A percentile compares a stretch with the other conserved stretches of the same genome.
phyloP scores from a whole-genome alignment of 2,888 invertebrate genomes.

The Unio delphinus region DNA sequence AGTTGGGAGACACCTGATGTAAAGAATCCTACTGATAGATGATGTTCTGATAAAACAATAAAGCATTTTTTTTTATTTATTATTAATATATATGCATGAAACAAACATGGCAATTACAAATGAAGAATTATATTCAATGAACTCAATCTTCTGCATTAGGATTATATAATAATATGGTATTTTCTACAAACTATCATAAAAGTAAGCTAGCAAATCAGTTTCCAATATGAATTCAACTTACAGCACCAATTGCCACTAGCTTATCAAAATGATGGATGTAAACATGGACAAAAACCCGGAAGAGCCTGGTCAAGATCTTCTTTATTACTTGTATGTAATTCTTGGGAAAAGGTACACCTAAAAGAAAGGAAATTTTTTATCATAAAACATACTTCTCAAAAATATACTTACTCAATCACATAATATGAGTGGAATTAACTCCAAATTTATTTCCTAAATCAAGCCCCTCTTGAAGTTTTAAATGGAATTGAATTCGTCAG shows the following conservation, averaged over 20 bases:
- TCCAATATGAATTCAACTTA: slow-evolving; percentile 73
- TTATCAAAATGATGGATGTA: slow-evolving; percentile 96
- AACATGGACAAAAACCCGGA: slow-evolving; percentile 92
- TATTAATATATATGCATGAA: not conserved
- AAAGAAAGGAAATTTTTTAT: slow-evolving; percentile 37
- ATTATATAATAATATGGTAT: no score
- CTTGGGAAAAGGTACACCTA: slow-evolving; percentile 90
- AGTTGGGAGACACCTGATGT: no score
- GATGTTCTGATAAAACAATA: no score
- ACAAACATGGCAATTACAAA: not conserved
- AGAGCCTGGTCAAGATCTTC: slow-evolving; percentile 89
- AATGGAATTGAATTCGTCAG: no score
- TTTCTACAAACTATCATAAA: not conserved
- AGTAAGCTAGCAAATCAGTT: not conserved
- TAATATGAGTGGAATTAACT: not conserved
- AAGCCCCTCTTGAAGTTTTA: no score
- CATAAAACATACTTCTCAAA: not conserved
- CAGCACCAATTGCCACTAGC: slow-evolving; percentile 87
- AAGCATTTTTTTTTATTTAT: no score
- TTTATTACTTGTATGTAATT: slow-evolving; percentile 84
- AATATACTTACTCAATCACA: not conserved
- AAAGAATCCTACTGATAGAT: no score
- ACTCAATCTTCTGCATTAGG: no score
- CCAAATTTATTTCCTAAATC: no score
- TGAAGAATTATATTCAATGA: not conserved